phyloP scores from a whole-genome alignment of 1,140 invertebrate genomes.

The Gryon sp. region DNA sequence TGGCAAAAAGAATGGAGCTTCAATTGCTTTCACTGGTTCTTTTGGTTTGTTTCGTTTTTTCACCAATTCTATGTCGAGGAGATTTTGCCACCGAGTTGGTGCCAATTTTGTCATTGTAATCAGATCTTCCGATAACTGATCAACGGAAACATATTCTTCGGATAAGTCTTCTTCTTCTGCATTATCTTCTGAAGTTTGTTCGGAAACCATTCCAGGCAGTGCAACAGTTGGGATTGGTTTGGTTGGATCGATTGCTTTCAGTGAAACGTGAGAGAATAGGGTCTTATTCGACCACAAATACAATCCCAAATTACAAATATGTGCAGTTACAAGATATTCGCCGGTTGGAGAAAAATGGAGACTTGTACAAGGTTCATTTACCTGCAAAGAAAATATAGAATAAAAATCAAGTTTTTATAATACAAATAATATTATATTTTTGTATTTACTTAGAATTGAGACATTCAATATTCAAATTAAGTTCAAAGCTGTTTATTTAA shows the following conservation, averaged over 20 bases:
- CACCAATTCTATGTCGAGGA: slow-evolving; percentile 94
- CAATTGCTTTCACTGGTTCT: slow-evolving; percentile 88
- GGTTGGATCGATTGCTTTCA: slow-evolving; percentile 85
- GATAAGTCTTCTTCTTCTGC: slow-evolving; percentile 80
- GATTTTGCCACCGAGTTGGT: slow-evolving; percentile 94
- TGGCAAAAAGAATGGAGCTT: slow-evolving; percentile 97
- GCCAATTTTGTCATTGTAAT: slow-evolving; percentile 93
- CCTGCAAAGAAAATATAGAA: slow-evolving; percentile 60
- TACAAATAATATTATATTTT: no score
- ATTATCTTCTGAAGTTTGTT: slow-evolving; percentile 65
- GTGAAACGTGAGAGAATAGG: slow-evolving; percentile 88
- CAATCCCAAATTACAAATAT: slow-evolving; percentile 93
- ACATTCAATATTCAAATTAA: neutral
- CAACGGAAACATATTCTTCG: slow-evolving; percentile 87
- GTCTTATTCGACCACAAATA: slow-evolving; percentile 96
- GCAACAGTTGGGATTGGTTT: slow-evolving; percentile 82
- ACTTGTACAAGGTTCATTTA: slow-evolving; percentile 88
- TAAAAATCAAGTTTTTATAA: neutral
- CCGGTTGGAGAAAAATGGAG: slow-evolving; percentile 94
- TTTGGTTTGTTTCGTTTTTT: slow-evolving; percentile 95
- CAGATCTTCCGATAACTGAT: slow-evolving; percentile 89
- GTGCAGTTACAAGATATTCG: slow-evolving; percentile 93
- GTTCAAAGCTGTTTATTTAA: neutral
- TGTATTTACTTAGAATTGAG: no score
- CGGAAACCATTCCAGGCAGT: slow-evolving; percentile 80